Evolutionary conservation across 2,888 invertebrate genomes (phyloP), one percentile per base, ranked within the genome.

Genomic region (Caenorhabditis macrosperma): DNA sequence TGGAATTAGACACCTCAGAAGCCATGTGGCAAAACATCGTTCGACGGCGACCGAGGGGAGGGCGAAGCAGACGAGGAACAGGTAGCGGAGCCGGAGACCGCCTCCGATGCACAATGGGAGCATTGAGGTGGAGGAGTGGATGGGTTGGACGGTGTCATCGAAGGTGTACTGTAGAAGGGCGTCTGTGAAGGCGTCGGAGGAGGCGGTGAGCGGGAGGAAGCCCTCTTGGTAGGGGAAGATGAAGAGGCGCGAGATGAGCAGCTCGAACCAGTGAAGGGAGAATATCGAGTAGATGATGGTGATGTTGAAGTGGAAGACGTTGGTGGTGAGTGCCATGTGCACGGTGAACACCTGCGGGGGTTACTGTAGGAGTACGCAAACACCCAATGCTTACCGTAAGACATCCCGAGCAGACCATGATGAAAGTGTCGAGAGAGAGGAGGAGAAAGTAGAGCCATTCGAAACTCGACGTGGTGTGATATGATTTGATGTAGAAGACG

Each of bases 261-360:
- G 48, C 33, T 72, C 72, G 57, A 72, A 55, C 61, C 61, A 72
- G 57, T 72, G 72, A 26, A 72, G 63, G 63, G 57, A 64, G 33
- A 48, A 72, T 4, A 64, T 30, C 5, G 55, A 30, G 57, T 57
- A 72, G 24, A 72, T 46, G 2, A 55, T 1, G n/a, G 20, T 57
- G 30, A 72, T 57, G 35, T 72, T 72, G 7, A 46, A 22, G 35
- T 72, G 72, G 57, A 72, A 72, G 0, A 35, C 24, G 20, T 63
- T 63, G 33, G 72, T 33, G 20, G 2, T 5, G 3, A 72, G 7
- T 7, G 54, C 54, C 63, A 72, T 61, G 57, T 63, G 64, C 15
- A 72, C 57, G 3, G 72, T 72, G 63, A 48, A 72, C 0, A 54
- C 9, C 71, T 71, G 63, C 6, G 5, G 30, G 2, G 28, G 20